A percentile compares a stretch with the other conserved stretches of the same genome.
These are phyloP conservation scores for Catharus ustulatus DNA, from an alignment of 2,797 vertebrate species.

Conservation along the genomic window DNA sequence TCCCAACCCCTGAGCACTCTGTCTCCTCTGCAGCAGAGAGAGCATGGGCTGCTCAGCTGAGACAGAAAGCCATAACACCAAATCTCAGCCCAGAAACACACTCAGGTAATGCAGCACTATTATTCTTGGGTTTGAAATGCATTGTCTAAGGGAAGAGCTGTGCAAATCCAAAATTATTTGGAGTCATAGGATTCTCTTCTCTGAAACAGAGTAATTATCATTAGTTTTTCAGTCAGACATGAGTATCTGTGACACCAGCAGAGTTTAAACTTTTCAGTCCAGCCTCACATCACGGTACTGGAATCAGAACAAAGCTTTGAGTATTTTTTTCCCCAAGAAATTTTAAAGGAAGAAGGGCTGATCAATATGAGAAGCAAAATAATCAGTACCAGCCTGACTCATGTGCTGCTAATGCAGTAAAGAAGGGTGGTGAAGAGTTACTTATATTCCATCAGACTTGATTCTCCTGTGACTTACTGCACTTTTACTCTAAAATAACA, in stretches of 20 bases:
- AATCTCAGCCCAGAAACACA: not conserved
- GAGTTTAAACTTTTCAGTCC: not conserved
- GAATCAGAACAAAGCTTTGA: not conserved
- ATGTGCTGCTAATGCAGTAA: not conserved
- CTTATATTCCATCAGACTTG: not conserved
- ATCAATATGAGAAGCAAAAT: conserved; percentile 10
- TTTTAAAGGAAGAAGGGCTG: not conserved
- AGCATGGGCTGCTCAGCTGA: not conserved
- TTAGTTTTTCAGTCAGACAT: not conserved
- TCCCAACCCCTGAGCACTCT: not conserved
- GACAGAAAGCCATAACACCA: not conserved
- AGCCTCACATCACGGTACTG: not conserved
- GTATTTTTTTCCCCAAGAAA: not conserved
- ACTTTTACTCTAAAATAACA: conserved; percentile 18
- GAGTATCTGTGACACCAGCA: not conserved
- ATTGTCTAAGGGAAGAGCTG: not conserved
- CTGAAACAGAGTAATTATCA: not conserved
- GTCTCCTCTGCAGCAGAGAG: not conserved
- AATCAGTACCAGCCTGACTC: not conserved
- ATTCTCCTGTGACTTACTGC: not conserved
- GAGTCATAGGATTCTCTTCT: not conserved
- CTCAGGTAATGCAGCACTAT: not conserved
- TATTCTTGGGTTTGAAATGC: not conserved
- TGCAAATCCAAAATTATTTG: not conserved
- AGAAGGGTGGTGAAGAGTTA: conserved; percentile 8